These are phyloP conservation scores for Girardia tigrina DNA, from an alignment of 2,888 invertebrate genomes.

Conservation along the genomic window DNA sequence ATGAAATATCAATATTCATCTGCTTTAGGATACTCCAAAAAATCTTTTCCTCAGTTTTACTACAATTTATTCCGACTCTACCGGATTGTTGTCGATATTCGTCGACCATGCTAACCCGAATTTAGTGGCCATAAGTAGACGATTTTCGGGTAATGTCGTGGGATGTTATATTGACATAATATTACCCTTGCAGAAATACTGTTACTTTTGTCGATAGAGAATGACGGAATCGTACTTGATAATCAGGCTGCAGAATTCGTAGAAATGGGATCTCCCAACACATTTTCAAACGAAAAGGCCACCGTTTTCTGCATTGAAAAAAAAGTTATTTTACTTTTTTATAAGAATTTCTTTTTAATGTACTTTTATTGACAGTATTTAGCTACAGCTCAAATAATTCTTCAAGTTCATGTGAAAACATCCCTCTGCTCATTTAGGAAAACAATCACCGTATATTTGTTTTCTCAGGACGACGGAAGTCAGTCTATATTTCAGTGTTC, in stretches of 20 bases:
- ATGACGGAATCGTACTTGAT: not conserved
- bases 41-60: not conserved
- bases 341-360: too few species aligned
- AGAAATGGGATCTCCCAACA: not conserved
- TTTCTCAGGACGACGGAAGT: not conserved
- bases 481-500: not conserved
- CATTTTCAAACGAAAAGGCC: not conserved
- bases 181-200: not conserved
- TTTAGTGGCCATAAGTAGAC: not conserved
- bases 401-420: not conserved
- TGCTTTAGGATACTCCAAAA: not conserved
- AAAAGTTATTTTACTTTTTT: too few species aligned
- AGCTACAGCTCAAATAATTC: not conserved
- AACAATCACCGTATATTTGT: not conserved
- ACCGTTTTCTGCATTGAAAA: too few species aligned
- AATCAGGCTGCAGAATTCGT: not conserved
- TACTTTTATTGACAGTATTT: not conserved
- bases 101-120: not conserved
- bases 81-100: conserved; percentile 10
- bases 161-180: not conserved
- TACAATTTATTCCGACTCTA: not conserved
- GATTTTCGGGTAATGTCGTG: not conserved
- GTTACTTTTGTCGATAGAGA: not conserved
- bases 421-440: not conserved
- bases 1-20: not conserved